phyloP scores from a whole-genome alignment of 1,140 invertebrate species.

The Eueides isabella region DNA sequence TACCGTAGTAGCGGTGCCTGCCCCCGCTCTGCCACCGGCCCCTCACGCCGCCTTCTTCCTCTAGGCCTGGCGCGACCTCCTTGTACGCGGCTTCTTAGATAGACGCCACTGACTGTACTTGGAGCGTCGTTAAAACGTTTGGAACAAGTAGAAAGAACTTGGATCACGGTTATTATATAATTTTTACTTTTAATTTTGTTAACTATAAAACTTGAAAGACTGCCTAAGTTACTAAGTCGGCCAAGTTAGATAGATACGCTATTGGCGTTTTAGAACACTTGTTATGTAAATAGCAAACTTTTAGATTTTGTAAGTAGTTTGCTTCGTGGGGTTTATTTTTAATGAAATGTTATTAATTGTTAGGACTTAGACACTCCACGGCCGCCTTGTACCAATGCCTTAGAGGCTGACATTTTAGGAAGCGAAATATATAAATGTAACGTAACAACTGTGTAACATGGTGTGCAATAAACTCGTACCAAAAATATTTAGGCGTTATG shows the following conservation, averaged over 20 bases:
- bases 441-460: slow-evolving; percentile 38
- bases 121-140: slow-evolving; percentile 60
- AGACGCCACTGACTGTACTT: slow-evolving; percentile 59
- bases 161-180: slow-evolving; percentile 6
- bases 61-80: slow-evolving; percentile 81
- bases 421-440: slow-evolving; percentile 31
- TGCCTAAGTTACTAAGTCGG: slow-evolving; percentile 35
- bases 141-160: slow-evolving; percentile 16
- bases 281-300: slow-evolving; percentile 33
- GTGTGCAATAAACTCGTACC: slow-evolving; percentile 79
- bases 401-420: slow-evolving; percentile 49
- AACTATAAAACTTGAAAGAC: slow-evolving; percentile 31
- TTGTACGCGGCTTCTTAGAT: slow-evolving; percentile 72
- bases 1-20: slow-evolving; percentile 39
- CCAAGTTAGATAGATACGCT: slow-evolving; percentile 29
- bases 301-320: slow-evolving; percentile 33
- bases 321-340: slow-evolving; percentile 36
- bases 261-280: slow-evolving; percentile 21
- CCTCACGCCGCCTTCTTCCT: slow-evolving; percentile 68
- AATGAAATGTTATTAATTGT: slow-evolving; percentile 16
- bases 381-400: slow-evolving; percentile 68
- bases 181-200: slow-evolving; percentile 3
- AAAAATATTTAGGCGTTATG: slow-evolving; percentile 74
- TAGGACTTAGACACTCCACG: slow-evolving; percentile 47
- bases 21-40: slow-evolving; percentile 52